A percentile compares a stretch with the other conserved stretches of the same genome.
These are phyloP conservation scores for Mallotus villosus DNA, from an alignment of 2,797 vertebrate genomes.

Conservation along the genomic window DNA sequence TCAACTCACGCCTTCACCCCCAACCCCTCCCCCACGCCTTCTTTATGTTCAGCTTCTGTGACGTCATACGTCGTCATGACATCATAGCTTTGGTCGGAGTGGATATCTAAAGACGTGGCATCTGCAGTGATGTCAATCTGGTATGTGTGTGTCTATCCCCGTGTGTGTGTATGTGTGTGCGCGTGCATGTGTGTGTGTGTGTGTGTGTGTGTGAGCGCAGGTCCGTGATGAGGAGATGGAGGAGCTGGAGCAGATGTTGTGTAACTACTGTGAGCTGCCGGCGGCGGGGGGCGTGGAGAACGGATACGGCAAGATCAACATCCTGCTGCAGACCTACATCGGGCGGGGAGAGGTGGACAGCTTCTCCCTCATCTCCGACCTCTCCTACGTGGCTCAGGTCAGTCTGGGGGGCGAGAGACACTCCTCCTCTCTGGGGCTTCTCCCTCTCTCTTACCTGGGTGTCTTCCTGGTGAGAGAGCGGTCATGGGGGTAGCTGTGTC, in stretches of 20 bases:
- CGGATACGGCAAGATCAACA: slow-evolving; percentile 96
- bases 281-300: slow-evolving; percentile 95
- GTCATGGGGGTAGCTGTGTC: too few relatives aligned
- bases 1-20: background rate
- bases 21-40: too few relatives aligned
- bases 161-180: background rate
- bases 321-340: slow-evolving; percentile 96
- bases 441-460: too few relatives aligned
- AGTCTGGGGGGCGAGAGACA: slow-evolving; percentile 24
- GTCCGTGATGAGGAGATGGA: slow-evolving; percentile 95
- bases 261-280: slow-evolving; percentile 86
- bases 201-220: slow-evolving; percentile 58
- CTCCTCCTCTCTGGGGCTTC: background rate
- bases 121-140: too few relatives aligned
- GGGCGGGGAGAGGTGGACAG: slow-evolving; percentile 93
- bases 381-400: slow-evolving; percentile 96
- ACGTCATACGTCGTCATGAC: background rate
- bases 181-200: slow-evolving; percentile 6
- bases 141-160: background rate
- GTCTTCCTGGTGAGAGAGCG: too few relatives aligned
- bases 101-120: too few relatives aligned
- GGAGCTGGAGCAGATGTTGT: slow-evolving; percentile 87
- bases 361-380: slow-evolving; percentile 98
- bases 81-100: background rate
- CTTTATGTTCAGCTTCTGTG: too few relatives aligned